Conservation (phyloP, 2,113 vertebrate genomes). For the Lepisosteus osseus region DNA sequence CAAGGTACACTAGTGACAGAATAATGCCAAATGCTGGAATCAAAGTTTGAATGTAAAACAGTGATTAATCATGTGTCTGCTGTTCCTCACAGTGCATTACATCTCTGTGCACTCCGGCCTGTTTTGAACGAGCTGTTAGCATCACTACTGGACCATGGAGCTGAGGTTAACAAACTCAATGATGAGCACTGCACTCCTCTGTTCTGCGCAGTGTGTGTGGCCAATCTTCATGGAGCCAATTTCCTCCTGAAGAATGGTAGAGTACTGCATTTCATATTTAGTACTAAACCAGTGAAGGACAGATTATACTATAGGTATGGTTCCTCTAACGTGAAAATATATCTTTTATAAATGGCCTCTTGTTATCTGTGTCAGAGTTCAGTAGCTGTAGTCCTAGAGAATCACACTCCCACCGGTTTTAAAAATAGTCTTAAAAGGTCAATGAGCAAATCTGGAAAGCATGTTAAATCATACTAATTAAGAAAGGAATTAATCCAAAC, state of each 20-base stretch:
- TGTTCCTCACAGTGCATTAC: conserved; percentile 12
- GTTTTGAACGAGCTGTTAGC: conserved; percentile 23
- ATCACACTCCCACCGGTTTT: not conserved
- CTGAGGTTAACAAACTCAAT: conserved; percentile 21
- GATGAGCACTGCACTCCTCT: conserved; percentile 21
- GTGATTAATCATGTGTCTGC: not conserved
- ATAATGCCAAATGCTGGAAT: not conserved
- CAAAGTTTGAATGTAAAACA: not conserved
- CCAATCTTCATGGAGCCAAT: conserved; percentile 19
- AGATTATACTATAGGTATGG: too few species aligned
- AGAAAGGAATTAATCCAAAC: too few species aligned
- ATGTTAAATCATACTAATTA: too few species aligned
- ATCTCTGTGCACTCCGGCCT: conserved; percentile 15
- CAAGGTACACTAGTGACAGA: too few species aligned
- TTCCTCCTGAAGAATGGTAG: conserved; percentile 27
- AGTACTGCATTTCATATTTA: not conserved
- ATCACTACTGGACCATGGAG: conserved; percentile 10
- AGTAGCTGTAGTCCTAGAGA: too few species aligned
- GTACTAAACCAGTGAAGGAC: too few species aligned
- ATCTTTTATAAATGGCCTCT: too few species aligned
- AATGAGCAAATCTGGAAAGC: too few species aligned
- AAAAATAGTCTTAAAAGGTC: too few species aligned
- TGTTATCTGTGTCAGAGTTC: too few species aligned
- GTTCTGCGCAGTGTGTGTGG: conserved; percentile 16
- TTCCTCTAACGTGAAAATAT: too few species aligned